phyloP scores from a whole-genome alignment of 2,797 vertebrate genomes.

The Pantherophis alleghaniensis region DNA sequence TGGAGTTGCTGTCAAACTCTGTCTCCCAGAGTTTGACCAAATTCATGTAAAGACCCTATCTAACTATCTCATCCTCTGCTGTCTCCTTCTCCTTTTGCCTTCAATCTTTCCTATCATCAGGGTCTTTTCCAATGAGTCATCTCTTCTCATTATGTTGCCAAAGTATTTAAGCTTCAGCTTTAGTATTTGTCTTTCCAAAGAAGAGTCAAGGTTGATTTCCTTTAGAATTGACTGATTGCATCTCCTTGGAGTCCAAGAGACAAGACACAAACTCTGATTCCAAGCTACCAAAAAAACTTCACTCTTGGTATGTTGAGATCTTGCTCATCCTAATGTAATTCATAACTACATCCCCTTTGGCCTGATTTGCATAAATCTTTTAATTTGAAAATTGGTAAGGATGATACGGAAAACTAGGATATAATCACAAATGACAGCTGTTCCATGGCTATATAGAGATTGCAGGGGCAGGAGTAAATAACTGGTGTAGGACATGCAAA shows the following conservation, averaged over 20 bases:
- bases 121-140: background rate
- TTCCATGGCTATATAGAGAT: background rate
- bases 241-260: background rate
- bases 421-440: background rate
- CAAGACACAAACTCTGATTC: background rate
- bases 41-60: background rate
- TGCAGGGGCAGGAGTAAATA: background rate
- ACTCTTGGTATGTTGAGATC: background rate
- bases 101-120: background rate
- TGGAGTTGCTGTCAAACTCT: background rate
- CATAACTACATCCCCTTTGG: background rate
- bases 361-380: background rate
- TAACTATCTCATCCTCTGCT: background rate
- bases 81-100: background rate
- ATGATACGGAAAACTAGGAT: background rate
- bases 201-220: background rate
- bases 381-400: background rate
- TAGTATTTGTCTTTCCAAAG: background rate
- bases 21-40: background rate
- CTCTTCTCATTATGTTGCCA: background rate
- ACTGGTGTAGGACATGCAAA: background rate
- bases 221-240: background rate
- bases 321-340: background rate
- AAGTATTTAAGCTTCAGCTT: background rate
- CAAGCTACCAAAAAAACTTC: background rate